Conservation (phyloP, 2,888 invertebrate species). For the Noctua janthina region DNA sequence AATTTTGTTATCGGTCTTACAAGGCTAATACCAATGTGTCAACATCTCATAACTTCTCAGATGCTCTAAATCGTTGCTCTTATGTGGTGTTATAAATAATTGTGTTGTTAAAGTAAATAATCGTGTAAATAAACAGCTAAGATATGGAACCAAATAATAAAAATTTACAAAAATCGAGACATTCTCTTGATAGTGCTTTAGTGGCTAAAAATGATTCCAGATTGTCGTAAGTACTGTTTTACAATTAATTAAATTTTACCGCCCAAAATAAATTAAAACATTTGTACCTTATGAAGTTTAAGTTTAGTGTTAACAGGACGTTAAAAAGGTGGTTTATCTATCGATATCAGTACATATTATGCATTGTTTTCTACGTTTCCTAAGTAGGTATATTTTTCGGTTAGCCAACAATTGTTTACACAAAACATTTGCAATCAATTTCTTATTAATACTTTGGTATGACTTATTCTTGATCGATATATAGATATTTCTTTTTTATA, state of each 20-base stretch:
- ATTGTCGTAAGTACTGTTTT: conserved; percentile 53
- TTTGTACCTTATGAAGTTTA: background rate
- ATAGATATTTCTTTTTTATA: background rate
- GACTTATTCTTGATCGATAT: background rate
- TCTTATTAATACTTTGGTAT: too few relatives aligned
- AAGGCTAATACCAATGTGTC: conserved; percentile 58
- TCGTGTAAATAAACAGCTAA: conserved; percentile 7
- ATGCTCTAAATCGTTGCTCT: conserved; percentile 55
- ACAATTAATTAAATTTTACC: background rate
- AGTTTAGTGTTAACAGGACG: background rate
- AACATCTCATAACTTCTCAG: conserved; percentile 51
- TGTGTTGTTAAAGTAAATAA: conserved; percentile 10
- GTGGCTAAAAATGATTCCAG: conserved; percentile 43
- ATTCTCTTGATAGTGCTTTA: conserved; percentile 52
- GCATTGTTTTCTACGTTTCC: background rate
- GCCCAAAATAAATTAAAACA: background rate
- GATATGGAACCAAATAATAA: conserved; percentile 51
- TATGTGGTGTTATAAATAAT: conserved; percentile 39
- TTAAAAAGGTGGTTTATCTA: background rate
- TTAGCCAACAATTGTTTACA: too few relatives aligned
- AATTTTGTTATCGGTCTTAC: conserved; percentile 62
- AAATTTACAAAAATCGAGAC: conserved; percentile 48
- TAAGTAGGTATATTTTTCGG: background rate
- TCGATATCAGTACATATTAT: background rate
- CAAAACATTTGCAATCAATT: too few relatives aligned